phyloP scores from a whole-genome alignment of 2,113 vertebrate species.

The Xiphophorus maculatus region DNA sequence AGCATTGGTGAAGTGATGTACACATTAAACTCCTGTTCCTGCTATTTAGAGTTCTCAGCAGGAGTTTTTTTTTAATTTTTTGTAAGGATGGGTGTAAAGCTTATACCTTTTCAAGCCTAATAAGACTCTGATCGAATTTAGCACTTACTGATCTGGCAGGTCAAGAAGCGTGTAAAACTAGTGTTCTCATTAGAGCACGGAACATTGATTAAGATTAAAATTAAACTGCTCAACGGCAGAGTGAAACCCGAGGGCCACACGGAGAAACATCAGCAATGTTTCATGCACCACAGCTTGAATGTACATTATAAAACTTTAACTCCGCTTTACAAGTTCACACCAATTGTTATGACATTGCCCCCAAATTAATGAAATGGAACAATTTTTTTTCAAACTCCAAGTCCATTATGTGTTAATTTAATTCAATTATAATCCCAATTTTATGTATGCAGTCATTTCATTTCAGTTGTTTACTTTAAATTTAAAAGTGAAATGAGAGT shows the following conservation, averaged over 20 bases:
- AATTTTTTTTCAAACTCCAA: background rate
- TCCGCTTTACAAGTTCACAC: constrained; percentile 21
- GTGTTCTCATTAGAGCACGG: constrained; percentile 71
- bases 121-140: constrained; percentile 68
- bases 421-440: background rate
- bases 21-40: constrained; percentile 1
- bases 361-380: background rate
- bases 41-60: background rate
- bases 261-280: constrained; percentile 51
- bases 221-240: constrained; percentile 56
- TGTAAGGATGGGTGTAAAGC: constrained; percentile 14
- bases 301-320: constrained; percentile 26
- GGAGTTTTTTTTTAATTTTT: background rate
- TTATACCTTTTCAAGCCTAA: constrained; percentile 53
- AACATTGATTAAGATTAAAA: constrained; percentile 78
- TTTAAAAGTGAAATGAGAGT: too few species aligned
- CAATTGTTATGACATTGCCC: background rate
- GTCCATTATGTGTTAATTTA: background rate
- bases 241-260: constrained; percentile 47
- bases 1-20: background rate
- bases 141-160: constrained; percentile 63
- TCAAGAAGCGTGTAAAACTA: constrained; percentile 72
- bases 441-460: too few species aligned
- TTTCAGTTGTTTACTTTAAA: too few species aligned
- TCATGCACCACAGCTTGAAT: constrained; percentile 33